Evolutionary conservation across 2,888 invertebrate genomes (phyloP).

Genomic region (Tinea trinotella): DNA sequence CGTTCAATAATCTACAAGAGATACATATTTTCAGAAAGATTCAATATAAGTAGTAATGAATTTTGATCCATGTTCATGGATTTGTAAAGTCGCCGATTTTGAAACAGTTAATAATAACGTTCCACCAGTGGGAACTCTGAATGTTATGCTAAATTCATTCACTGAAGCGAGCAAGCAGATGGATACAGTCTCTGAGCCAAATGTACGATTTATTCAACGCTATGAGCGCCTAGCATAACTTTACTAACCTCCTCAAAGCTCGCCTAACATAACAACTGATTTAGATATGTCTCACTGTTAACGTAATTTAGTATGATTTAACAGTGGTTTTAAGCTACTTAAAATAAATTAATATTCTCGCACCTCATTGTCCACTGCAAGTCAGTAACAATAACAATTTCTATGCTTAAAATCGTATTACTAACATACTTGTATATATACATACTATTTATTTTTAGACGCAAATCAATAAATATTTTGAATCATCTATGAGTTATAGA

Average conservation of each 20-base stretch:
- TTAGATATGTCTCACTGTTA: conserved; percentile 24
- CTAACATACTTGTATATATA: too few species aligned
- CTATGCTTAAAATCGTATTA: too few species aligned
- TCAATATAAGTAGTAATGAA: background rate
- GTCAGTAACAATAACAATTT: too few species aligned
- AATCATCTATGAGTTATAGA: too few species aligned
- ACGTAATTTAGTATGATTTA: background rate
- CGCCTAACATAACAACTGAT: conserved; percentile 40
- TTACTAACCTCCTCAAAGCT: conserved; percentile 24
- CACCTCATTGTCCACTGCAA: too few species aligned
- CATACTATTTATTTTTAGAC: too few species aligned
- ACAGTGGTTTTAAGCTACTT: background rate
- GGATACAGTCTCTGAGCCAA: conserved; percentile 24
- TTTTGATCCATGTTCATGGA: background rate
- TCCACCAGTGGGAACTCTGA: background rate
- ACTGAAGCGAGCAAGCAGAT: conserved; percentile 19
- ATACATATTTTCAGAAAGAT: conserved; percentile 16
- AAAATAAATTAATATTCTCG: background rate
- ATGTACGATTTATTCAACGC: conserved; percentile 35
- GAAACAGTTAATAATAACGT: conserved; percentile 30
- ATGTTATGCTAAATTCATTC: conserved; percentile 40
- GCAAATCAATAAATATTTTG: too few species aligned
- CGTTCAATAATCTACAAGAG: conserved; percentile 1
- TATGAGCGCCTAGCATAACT: conserved; percentile 20
- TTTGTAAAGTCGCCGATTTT: conserved; percentile 21